Base-by-base conservation (phyloP, 2,797 vertebrate species). In the Gadopsis bispinosus region DNA sequence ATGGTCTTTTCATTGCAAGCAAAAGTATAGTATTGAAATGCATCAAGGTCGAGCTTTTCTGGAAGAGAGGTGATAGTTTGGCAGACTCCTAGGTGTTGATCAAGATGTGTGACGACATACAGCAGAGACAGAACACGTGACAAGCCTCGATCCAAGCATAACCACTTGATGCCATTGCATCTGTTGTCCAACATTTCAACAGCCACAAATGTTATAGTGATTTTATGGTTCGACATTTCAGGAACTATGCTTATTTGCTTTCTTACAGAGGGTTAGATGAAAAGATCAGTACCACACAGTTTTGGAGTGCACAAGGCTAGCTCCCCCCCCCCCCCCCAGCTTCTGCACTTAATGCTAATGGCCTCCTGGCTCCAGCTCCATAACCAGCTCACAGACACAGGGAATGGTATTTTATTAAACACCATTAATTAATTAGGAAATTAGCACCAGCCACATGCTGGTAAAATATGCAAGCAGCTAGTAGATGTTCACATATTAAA, bases 1-100 rank as follows among this genome's bases (percentile, higher is more conserved):
- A 74, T 63, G 5, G 35, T 66, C 12, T 51, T 60, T 73, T 70
- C 9, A 35, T 63, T 63, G 64, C 31, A 69, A 53, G 68, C 65
- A 43, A 47, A 65, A 72, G 39, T 41, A 31, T 17, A 31, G 41
- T 58, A 33, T 60, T 75, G 20, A 60, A 77, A 77, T 64, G 41
- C 22, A 56, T 64, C 39, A 71, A 75, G 80, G 59, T 75, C 26
- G 45, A 29, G 16, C 16, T 63, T 37, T 64, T 48, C 19, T 4
- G 6, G 6, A 64, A 22, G 20, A 51, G 13, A 35, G 47, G 29
- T 4, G 4, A 29, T 12, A 64, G 39, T 22, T 7, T 22, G n/a
- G 59, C 37, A 1, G 17, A 33, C 12, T 41, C 39, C 11, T 41
- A 41, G 39, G 39, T 12, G 39, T 12, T 41, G 11, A 13, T 41